A percentile compares a stretch with the other conserved stretches of the same genome.
Conservation (phyloP, 2,888 invertebrate genomes). For the Desoria tigrina region DNA sequence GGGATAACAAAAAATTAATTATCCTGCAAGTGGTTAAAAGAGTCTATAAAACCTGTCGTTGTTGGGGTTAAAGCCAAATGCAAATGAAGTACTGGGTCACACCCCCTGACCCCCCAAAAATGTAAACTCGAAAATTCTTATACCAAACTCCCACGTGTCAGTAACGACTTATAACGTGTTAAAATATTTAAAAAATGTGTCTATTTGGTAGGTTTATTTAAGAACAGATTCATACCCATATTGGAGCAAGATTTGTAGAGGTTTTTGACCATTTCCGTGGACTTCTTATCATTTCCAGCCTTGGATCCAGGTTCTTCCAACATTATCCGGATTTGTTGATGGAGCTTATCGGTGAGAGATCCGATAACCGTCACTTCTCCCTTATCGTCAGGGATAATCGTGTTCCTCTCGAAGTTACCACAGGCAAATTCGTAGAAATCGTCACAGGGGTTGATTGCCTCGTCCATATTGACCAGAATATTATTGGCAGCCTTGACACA, state of each 20-base stretch:
- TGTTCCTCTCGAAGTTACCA: constrained; percentile 70
- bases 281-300: constrained; percentile 60
- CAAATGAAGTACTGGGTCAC: no score
- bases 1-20: no score
- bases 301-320: constrained; percentile 64
- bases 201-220: no score
- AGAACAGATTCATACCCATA: no score
- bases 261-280: constrained; percentile 69
- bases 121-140: no score
- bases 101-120: no score
- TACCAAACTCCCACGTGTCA: no score
- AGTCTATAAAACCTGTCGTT: no score
- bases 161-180: no score
- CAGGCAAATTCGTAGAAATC: constrained; percentile 80
- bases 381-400: constrained; percentile 77
- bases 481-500: constrained; percentile 36
- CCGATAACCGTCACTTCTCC: constrained; percentile 71
- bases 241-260: constrained; percentile 86
- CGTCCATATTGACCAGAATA: constrained; percentile 54
- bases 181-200: no score
- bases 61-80: no score
- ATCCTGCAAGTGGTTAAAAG: no score
- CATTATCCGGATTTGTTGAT: constrained; percentile 70
- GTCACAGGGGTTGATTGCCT: constrained; percentile 71
- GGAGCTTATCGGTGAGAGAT: constrained; percentile 70